Base-by-base conservation (phyloP, 2,797 vertebrate species). In the Sebastes nivosus region DNA sequence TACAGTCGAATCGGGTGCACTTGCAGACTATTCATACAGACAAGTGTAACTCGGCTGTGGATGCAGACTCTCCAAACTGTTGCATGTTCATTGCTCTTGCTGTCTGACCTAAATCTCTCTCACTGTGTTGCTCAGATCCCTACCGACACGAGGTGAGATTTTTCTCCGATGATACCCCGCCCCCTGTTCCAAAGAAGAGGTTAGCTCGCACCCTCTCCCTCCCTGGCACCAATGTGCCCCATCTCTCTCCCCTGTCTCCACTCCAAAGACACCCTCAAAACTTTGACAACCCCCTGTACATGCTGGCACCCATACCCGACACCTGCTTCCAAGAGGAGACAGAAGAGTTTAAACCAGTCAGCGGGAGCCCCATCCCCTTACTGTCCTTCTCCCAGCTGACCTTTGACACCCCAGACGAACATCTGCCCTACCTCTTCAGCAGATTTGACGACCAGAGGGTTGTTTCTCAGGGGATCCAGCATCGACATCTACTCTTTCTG, bases 151-250 rank as follows among this genome's bases (percentile, higher is more conserved):
- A 88, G 77, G 57, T 36, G 81, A 93, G 94, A 42, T 94, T 92
- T 80, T 94, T 93, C 85, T 96, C 96, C 0, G 94, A 94, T 4
- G 75, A 54, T 67, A 90, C 65, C 8, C 95, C 95, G 0, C 95
- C 96, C 0, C 95, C 95, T 4, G 65, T 96, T n/a, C 96, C 96
- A 2, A 94, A 85, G 82, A 96, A 96, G 73, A 94, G 10, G 65
- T 68, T 94, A 18, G 71, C 29, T 30, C 93, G 96, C n/a, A 80
- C 93, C 69, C 8, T 89, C n/a, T 96, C 95, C 46, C 85, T 94
- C 18, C 96, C 96, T 0, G 74, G 8, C 5, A 29, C 20, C 18
- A 14, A 14, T 4, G n/a, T 65, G 0, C 30, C 76, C 27, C 77
- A 67, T 5, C 46, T 27, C 14, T 74, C 67, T 36, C 72, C 82